Conservation (phyloP, 2,888 invertebrate species). For the Watsonalla binaria region DNA sequence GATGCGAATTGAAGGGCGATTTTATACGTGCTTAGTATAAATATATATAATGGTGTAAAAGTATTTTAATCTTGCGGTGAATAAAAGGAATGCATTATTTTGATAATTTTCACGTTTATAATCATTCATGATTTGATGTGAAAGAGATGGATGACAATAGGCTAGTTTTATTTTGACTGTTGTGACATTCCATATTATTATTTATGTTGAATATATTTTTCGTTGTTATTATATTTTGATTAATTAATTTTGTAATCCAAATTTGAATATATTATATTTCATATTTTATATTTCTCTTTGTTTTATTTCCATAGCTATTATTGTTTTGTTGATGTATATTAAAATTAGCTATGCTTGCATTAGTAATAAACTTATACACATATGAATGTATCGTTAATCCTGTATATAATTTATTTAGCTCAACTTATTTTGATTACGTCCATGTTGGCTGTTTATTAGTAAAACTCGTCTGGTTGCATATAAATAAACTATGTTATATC, state of each 20-base stretch:
- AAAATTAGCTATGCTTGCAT: too few relatives aligned
- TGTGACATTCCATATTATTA: constrained; percentile 14
- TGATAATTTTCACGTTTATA: too few relatives aligned
- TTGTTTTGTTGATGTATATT: neutral
- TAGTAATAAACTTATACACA: too few relatives aligned
- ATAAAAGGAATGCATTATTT: too few relatives aligned
- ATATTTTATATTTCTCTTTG: neutral
- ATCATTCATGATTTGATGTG: constrained; percentile 1
- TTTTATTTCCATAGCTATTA: neutral
- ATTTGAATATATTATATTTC: constrained; percentile 5
- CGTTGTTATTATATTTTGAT: constrained; percentile 19
- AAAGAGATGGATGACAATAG: constrained; percentile 16
- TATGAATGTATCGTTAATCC: too few relatives aligned
- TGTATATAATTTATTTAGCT: neutral
- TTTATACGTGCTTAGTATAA: too few relatives aligned
- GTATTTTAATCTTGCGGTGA: too few relatives aligned
- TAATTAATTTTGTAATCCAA: constrained; percentile 24
- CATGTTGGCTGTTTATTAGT: neutral
- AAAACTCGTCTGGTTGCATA: too few relatives aligned
- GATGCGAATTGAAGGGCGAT: too few relatives aligned
- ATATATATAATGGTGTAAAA: too few relatives aligned
- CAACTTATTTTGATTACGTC: neutral
- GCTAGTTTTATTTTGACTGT: constrained; percentile 17
- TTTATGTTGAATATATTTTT: constrained; percentile 12
- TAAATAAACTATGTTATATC: too few relatives aligned